Evolutionary conservation across 2,888 invertebrate genomes (phyloP), one percentile per base, ranked within the genome.

Genomic region (Diaprepes abbreviatus): DNA sequence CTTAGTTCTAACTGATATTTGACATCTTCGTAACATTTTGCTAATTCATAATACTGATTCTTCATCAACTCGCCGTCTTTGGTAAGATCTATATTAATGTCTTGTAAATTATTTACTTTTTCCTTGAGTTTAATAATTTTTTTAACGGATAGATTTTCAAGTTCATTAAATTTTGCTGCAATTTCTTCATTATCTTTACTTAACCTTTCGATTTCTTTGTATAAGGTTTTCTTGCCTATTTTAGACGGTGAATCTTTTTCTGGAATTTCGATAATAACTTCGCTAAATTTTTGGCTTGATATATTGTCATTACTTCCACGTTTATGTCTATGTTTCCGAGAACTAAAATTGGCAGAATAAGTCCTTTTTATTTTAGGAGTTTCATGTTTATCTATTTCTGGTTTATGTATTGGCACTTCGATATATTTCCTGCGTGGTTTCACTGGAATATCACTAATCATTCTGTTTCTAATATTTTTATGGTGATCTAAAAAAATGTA

Each of bases 1-100:
- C 86, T 85, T n/a, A 85, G 83, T 76, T 84, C 85, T 12, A 88
- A 79, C 17, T 87, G 85, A 14, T 79, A 78, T 69, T 87, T 86
- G 33, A 88, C 85, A 38, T 88, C 87, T 50, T 88, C 87, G 19
- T 87, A 86, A 50, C 88, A 86, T 48, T 82, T 82, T 0, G 85
- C 80, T 19, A 89, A 77, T 31, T 88, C 87, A 1, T 83, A 81
- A 50, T 88, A 86, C 70, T 88, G 86, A 0, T 74, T 79, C 74
- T 86, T 86, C 5, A 91, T 79, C 38, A 85, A 84, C 67, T 88
- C 87, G 73, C 91, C 91, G 77, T 91, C 90, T 69, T 87, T 86
- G 0, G 88, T 86, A 71, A 90, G 88, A 36, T 90, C 85, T 64
- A 88, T 87, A 78, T 91, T 91, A 73, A 87, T 87, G 50, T 87